phyloP scores from a whole-genome alignment of 2,888 invertebrate genomes.

The Drosophila anomalata region DNA sequence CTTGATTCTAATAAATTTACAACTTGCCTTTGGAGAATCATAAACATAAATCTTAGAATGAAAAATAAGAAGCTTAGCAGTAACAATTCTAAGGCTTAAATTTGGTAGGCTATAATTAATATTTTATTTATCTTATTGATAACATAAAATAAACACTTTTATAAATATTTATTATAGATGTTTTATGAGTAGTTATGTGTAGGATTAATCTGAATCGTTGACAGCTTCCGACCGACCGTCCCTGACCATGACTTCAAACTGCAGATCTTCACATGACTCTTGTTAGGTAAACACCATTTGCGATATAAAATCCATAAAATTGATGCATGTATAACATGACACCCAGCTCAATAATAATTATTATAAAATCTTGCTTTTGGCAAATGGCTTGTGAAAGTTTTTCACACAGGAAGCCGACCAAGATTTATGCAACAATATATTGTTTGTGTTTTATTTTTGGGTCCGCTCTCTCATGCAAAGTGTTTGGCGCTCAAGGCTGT shows the following conservation, averaged over 20 bases:
- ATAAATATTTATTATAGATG: not conserved
- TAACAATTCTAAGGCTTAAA: not conserved
- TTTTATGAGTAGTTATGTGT: not conserved
- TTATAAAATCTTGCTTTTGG: slow-evolving; percentile 32
- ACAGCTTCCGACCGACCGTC: slow-evolving; percentile 49
- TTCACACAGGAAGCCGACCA: slow-evolving; percentile 62
- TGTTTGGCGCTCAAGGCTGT: slow-evolving; percentile 60
- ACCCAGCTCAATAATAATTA: slow-evolving; percentile 55
- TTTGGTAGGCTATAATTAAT: not conserved
- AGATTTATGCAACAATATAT: slow-evolving; percentile 68
- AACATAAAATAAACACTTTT: not conserved
- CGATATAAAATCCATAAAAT: slow-evolving; percentile 30
- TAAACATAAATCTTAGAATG: slow-evolving; percentile 6
- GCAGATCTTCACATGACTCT: slow-evolving; percentile 26
- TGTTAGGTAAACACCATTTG: slow-evolving; percentile 18
- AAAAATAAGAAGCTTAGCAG: slow-evolving; percentile 17
- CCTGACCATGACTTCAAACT: slow-evolving; percentile 63
- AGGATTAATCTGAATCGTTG: slow-evolving; percentile 26
- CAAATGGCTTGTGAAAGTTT: slow-evolving; percentile 64
- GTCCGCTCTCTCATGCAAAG: slow-evolving; percentile 58
- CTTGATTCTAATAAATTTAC: slow-evolving; percentile 4
- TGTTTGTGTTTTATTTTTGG: slow-evolving; percentile 38
- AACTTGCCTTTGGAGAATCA: slow-evolving; percentile 5
- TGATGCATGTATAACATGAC: slow-evolving; percentile 50
- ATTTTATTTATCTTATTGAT: not conserved